Percentiles rank a stretch among this genome's conserved stretches.
phyloP scores from a whole-genome alignment of 2,888 invertebrate genomes.

The Drosophila borealis region DNA sequence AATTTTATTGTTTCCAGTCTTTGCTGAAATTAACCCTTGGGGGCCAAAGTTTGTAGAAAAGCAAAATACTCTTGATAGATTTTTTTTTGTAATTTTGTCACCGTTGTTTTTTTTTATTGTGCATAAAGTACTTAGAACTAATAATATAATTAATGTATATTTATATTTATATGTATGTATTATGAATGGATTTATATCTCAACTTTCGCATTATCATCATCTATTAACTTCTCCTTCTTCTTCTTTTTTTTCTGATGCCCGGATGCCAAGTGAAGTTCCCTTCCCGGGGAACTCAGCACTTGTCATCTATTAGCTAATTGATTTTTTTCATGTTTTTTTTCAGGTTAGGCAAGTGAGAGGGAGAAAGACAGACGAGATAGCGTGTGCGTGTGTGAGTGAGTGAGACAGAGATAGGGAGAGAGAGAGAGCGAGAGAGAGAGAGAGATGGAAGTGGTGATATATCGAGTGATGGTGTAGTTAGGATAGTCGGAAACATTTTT shows the following conservation, averaged over 20 bases:
- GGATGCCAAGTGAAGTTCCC: conserved; percentile 66
- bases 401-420: conserved; percentile 15
- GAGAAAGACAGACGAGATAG: conserved; percentile 16
- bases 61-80: background rate
- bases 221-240: conserved; percentile 30
- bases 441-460: conserved; percentile 20
- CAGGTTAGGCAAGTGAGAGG: conserved; percentile 40
- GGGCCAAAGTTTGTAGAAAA: no score
- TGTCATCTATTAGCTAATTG: conserved; percentile 71
- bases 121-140: conserved; percentile 83
- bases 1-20: no score
- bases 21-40: no score
- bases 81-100: conserved; percentile 84
- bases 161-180: conserved; percentile 68
- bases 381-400: background rate
- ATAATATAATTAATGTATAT: conserved; percentile 80
- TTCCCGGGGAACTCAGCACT: conserved; percentile 61
- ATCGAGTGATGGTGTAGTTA: conserved; percentile 26
- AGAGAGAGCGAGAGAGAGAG: conserved; percentile 10
- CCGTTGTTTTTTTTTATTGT: conserved; percentile 84
- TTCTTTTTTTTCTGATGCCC: conserved; percentile 39
- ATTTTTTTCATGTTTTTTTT: conserved; percentile 47
- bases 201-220: conserved; percentile 61
- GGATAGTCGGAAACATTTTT: conserved; percentile 53
- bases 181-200: conserved; percentile 69